Base-by-base conservation (phyloP, 2,113 vertebrate species). In the Petrocephalus zakoni region DNA sequence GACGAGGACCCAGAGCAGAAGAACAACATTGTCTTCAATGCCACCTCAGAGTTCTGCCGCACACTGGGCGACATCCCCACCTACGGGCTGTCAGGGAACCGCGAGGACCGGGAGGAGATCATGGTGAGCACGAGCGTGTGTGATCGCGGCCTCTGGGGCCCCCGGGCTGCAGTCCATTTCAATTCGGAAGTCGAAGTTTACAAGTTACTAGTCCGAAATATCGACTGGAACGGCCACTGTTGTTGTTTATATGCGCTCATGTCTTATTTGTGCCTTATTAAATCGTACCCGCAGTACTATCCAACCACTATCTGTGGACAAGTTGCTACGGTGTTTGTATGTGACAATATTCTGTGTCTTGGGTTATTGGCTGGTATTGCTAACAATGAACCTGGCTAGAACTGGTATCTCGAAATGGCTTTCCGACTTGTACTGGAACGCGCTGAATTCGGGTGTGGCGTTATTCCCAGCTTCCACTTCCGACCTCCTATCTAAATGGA, bases 1-100 rank as follows among this genome's bases (percentile, higher is more conserved):
- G 95, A 95, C 0, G 95, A 96, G 0, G 93, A 97, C n/a, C 93
- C 95, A 0, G 97, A 97, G 55, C 95, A 91, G 88, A 97, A 91
- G 87, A 97, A 95, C 68, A 94, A 96, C 93, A 98, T 98, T 0
- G 96, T 97, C 42, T 98, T 98, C 87, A 98, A 98, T 0, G 97
- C 97, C 92, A 97, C 97, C 0, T 98, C 97, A 0, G 97, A 98
- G 93, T 98, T 98, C 93, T 98, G 97, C 92, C 96, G 97, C 90
- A 97, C 97, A 0, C 93, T 98, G 21, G 97, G 97, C 10, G 97
- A 98, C 90, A 98, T 98, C 91, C 97, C 97, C 83, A 98, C 97
- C 0, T 98, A 98, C 0, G 97, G 97, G 37, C 93, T 97, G 88
- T 97, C 97, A 0, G 97, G 97, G 25, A 98, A 98, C 94, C 93